Conservation (phyloP, 1,140 invertebrate genomes). For the Pseudobourletiella spinata region DNA sequence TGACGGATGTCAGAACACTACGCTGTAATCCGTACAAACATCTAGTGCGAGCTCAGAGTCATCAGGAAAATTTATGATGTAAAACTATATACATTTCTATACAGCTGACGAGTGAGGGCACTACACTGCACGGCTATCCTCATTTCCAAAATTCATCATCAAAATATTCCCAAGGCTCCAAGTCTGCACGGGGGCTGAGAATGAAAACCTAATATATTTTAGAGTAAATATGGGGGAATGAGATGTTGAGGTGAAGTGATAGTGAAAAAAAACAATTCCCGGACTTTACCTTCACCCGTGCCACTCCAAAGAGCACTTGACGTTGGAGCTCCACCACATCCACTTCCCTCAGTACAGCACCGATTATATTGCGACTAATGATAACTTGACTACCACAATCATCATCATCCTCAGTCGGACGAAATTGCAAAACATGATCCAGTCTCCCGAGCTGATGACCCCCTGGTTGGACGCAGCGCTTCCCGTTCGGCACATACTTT, state of each 20-base stretch:
- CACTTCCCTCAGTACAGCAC: constrained; percentile 24
- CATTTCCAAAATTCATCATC: too few relatives aligned
- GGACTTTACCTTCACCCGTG: constrained; percentile 28
- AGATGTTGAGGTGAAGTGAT: neutral
- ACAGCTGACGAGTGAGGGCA: too few relatives aligned
- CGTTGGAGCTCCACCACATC: constrained; percentile 27
- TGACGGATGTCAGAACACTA: too few relatives aligned
- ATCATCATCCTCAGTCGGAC: neutral
- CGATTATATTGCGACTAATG: constrained; percentile 19
- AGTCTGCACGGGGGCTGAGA: too few relatives aligned
- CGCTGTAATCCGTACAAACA: too few relatives aligned
- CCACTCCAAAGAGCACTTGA: constrained; percentile 31
- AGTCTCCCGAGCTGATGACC: constrained; percentile 17
- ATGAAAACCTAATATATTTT: too few relatives aligned
- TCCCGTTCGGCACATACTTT: neutral
- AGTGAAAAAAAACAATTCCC: neutral
- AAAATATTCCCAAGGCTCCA: too few relatives aligned
- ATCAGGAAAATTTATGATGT: too few relatives aligned
- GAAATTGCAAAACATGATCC: constrained; percentile 21
- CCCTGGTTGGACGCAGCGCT: neutral
- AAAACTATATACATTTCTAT: too few relatives aligned
- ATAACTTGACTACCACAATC: neutral
- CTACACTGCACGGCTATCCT: too few relatives aligned
- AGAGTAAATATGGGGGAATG: too few relatives aligned
- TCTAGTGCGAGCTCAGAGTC: too few relatives aligned